phyloP scores from a whole-genome alignment of 2,113 vertebrate genomes.

The Alosa alosa region DNA sequence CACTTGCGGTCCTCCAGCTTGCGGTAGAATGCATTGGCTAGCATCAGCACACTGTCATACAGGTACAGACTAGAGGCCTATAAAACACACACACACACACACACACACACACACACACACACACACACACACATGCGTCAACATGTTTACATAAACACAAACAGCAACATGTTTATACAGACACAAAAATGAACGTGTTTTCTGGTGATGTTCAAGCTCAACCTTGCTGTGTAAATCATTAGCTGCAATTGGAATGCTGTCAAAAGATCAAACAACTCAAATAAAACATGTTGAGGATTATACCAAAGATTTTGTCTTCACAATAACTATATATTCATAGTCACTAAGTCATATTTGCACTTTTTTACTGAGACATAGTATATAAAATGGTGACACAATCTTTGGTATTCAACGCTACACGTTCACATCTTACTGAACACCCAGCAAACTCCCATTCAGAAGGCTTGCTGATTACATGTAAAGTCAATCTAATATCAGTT shows the following conservation, averaged over 20 bases:
- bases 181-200: neutral
- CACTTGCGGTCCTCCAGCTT: constrained; percentile 98
- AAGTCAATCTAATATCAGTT: neutral
- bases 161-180: neutral
- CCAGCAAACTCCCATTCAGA: neutral
- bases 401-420: too few relatives aligned
- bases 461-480: neutral
- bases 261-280: too few relatives aligned
- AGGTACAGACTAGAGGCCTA: constrained; percentile 98
- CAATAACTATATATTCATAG: too few relatives aligned
- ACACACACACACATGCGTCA: neutral
- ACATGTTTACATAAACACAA: neutral
- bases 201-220: too few relatives aligned
- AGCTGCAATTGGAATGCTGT: too few relatives aligned
- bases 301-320: too few relatives aligned
- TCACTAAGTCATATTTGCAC: too few relatives aligned
- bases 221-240: too few relatives aligned
- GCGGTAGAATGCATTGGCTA: constrained; percentile 97
- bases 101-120: too few relatives aligned
- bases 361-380: too few relatives aligned
- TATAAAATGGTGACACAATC: too few relatives aligned
- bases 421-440: neutral
- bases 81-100: constrained; percentile 1
- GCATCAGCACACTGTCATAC: constrained; percentile 97
- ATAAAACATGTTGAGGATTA: too few relatives aligned